Base-by-base conservation (phyloP, 2,888 invertebrate species). In the Choristoneura rosaceana region DNA sequence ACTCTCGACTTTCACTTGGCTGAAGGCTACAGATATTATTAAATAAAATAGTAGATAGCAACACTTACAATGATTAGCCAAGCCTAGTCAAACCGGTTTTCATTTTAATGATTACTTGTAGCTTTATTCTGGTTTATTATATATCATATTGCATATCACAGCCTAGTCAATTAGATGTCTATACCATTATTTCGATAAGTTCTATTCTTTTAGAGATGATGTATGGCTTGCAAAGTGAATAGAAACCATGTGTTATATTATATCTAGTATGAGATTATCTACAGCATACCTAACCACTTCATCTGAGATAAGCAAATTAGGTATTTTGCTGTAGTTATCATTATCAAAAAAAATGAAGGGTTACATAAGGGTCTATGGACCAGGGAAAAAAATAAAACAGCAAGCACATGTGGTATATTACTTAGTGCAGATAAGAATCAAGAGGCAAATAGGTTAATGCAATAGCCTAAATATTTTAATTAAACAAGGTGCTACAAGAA, bases 1-100 rank as follows among this genome's bases (percentile, higher is more conserved):
- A 86, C 90, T 87, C 76, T 12, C 80, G 81, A 88, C 88, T 88
- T 88, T 89, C 87, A 86, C 85, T 85, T 82, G 76, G 77, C 80
- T 81, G 83, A 87, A 86, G 88, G 88, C 64, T 69, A 64, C 41
- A 60, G 10, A 25, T 68, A 71, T 71, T 71, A 71, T 71, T 68
- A 68, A 68, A 70, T 70, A 64, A 64, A 70, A 70, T 65, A 70
- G 50, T 61, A 71, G 64, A 41, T 71, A 71, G 55, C 61, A 45
- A 67, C 62, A 71, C 61, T 67, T 61, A 25, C 34, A 60, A 41
- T 52, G 25, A 59, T 59, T 17, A 15, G 25, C 17, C 14, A 59
- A n/a, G 43, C 45, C 59, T 59, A 64, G 63, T 68, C 58, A 59
- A 63, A 73, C 63, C 17, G 41, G 67, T 58, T 63, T 52, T 25